These are phyloP conservation scores for Mionectes olivaceus DNA, from an alignment of 2,797 vertebrate genomes.

Conservation along the genomic window DNA sequence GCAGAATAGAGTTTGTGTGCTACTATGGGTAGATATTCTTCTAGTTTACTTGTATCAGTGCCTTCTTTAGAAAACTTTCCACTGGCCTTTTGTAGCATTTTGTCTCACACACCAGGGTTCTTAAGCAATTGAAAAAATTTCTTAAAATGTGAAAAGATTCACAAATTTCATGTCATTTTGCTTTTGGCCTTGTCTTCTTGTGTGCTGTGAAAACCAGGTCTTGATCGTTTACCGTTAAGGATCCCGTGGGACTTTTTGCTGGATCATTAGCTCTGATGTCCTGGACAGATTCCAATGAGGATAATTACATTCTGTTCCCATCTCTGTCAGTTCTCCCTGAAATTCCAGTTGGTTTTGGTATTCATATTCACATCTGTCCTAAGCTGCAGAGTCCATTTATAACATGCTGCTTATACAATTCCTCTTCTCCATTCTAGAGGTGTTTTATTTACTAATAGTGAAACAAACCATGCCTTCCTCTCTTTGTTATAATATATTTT, in stretches of 20 bases:
- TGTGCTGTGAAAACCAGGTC: neutral
- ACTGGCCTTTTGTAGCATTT: neutral
- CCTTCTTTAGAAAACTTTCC: neutral
- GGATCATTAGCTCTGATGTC: constrained; percentile 2
- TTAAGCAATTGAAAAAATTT: neutral
- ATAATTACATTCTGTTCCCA: constrained; percentile 20
- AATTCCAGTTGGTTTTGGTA: neutral
- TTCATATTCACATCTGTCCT: constrained; percentile 39
- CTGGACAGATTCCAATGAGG: constrained; percentile 16
- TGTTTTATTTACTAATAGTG: neutral
- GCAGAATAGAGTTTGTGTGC: neutral
- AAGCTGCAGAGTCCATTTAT: neutral
- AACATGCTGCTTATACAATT: neutral
- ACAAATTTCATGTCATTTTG: neutral
- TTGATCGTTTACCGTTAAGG: neutral
- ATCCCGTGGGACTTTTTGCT: neutral
- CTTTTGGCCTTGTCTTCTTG: neutral
- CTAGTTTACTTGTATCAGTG: neutral
- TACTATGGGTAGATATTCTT: neutral
- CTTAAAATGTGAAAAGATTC: neutral
- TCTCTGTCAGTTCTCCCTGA: neutral
- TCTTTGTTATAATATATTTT: neutral
- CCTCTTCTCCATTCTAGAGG: neutral
- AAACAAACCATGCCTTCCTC: neutral
- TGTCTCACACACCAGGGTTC: neutral